Evolutionary conservation across 2,888 invertebrate species (phyloP), one percentile per base, ranked within the genome.

Genomic region (Liposcelis brunnea): DNA sequence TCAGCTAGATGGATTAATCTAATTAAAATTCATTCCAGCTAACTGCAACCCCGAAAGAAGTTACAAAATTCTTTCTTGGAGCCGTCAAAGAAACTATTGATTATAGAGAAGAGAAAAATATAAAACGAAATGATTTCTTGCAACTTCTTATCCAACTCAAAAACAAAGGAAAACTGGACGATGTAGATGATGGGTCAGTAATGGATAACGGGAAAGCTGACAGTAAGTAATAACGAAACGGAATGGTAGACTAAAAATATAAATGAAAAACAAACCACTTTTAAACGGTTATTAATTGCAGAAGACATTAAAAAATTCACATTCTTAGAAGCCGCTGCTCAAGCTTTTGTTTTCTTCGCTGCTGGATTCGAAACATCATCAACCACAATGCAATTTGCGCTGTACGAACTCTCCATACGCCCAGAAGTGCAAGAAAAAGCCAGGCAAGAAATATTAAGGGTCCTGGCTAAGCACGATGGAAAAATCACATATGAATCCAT

Each of bases 1-100:
- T n/a, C n/a, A n/a, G n/a, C n/a, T n/a, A n/a, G n/a, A n/a, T n/a
- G n/a, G n/a, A n/a, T n/a, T n/a, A n/a, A n/a, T n/a, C n/a, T n/a
- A n/a, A n/a, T n/a, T n/a, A n/a, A n/a, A n/a, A n/a, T 54, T 71
- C 70, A 53, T 55, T 72, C 47, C 69, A 72, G 54, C 61, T 70
- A 40, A 44, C 12, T 38, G 21, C 15, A 31, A 35, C 16, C 10
- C 35, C 35, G 10, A 35, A 35, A 35, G 16, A 35, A 6, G 10
- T 60, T 1, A 45, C 55, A 2, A 16, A 50, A 0, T 58, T 61
- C 47, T 59, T 69, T 49, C 53, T 59, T 2, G 55, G 58, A 26
- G 55, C 67, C n/a, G 61, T 67, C 7, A 56, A 58, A 12, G 56
- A 58, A 7, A 63, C 66, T 10, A 58, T 69, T 5, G 56, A 60